These are phyloP conservation scores for Argyrosomus regius DNA, from an alignment of 2,797 vertebrate genomes.

Conservation along the genomic window DNA sequence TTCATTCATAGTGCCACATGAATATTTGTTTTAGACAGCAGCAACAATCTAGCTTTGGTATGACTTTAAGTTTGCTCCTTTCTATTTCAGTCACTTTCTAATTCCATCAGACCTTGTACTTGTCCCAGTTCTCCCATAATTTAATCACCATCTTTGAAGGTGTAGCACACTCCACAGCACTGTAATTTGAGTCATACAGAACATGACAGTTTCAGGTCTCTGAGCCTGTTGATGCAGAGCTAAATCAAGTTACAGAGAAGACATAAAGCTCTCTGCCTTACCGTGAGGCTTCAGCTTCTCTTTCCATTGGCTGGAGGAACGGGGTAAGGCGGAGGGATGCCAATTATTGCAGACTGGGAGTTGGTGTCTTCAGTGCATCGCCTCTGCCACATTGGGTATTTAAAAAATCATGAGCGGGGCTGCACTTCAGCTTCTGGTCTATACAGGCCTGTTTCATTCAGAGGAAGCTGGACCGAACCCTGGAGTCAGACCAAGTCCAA, in stretches of 20 bases:
- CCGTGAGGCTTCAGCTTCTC: background rate
- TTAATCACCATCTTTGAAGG: slow-evolving; percentile 49
- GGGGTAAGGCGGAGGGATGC: background rate
- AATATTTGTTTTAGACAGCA: background rate
- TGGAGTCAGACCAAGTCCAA: too few species aligned
- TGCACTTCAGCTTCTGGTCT: too few species aligned
- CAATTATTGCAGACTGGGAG: background rate
- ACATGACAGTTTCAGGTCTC: slow-evolving; percentile 60
- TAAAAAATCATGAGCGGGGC: background rate
- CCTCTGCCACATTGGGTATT: background rate
- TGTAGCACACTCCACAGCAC: slow-evolving; percentile 28
- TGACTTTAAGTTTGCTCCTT: slow-evolving; percentile 6
- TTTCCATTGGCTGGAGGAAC: background rate
- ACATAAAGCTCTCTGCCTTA: slow-evolving; percentile 5
- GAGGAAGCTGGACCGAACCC: too few species aligned
- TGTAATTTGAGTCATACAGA: slow-evolving; percentile 45
- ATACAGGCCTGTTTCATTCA: background rate
- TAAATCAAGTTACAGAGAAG: slow-evolving; percentile 1
- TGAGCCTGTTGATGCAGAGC: slow-evolving; percentile 5
- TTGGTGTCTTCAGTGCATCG: background rate
- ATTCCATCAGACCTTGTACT: slow-evolving; percentile 43
- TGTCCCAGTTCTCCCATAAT: slow-evolving; percentile 47
- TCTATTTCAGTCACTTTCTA: slow-evolving; percentile 42
- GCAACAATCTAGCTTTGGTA: background rate
- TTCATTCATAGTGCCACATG: background rate